Percentiles rank a stretch among this genome's conserved stretches.
phyloP scores from a whole-genome alignment of 2,113 vertebrate species.

The Aspidoscelis tigris region DNA sequence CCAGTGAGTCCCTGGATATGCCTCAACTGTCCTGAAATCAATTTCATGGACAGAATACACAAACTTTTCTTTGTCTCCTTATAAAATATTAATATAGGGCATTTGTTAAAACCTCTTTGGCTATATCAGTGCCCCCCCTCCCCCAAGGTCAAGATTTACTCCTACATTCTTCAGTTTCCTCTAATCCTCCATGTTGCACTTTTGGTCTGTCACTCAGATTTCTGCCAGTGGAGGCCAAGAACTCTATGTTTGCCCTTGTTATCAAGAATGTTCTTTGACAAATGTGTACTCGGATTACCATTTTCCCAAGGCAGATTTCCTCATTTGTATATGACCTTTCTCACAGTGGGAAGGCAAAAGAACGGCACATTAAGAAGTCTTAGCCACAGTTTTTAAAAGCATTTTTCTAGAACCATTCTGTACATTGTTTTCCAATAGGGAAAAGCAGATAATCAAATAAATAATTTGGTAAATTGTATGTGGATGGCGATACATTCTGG shows the following conservation, averaged over 20 bases:
- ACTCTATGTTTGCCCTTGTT: background rate
- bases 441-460: background rate
- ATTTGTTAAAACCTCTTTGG: background rate
- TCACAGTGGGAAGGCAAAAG: background rate
- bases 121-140: too few species aligned
- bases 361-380: background rate
- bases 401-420: background rate
- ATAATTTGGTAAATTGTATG: background rate
- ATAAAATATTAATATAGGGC: background rate
- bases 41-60: too few species aligned
- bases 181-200: background rate
- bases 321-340: background rate
- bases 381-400: background rate
- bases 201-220: background rate
- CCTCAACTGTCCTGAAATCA: background rate
- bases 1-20: background rate
- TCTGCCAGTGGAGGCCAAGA: background rate
- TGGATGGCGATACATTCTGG: background rate
- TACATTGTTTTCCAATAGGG: background rate
- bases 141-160: background rate
- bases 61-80: background rate
- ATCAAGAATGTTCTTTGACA: background rate
- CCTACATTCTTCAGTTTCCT: background rate
- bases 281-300: background rate
- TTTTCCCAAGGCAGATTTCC: background rate